These are phyloP conservation scores for Agonopterix heracliana DNA, from an alignment of 2,888 invertebrate species.

Conservation along the genomic window DNA sequence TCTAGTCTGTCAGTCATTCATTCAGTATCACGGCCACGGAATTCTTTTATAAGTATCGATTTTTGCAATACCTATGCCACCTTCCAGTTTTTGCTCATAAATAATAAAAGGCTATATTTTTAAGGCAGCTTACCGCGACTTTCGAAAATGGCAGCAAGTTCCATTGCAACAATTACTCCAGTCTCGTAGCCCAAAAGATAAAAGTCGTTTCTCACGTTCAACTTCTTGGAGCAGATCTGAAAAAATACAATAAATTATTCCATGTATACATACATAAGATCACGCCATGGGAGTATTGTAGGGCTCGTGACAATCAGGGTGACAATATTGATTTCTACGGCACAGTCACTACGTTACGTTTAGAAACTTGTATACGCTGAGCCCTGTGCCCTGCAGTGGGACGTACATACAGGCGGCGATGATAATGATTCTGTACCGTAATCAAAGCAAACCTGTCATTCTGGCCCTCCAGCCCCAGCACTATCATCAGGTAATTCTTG, in stretches of 20 bases:
- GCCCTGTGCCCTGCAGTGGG: background rate
- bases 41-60: no score
- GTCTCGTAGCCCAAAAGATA: constrained; percentile 40
- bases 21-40: no score
- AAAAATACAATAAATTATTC: background rate
- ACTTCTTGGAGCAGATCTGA: constrained; percentile 30
- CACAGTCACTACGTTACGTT: background rate
- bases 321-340: background rate
- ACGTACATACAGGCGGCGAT: background rate
- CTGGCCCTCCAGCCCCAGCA: no score
- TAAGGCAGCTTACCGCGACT: constrained; percentile 25
- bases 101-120: background rate
- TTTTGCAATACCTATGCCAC: no score
- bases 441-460: no score
- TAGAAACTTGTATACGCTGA: background rate
- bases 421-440: background rate
- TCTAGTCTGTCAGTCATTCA: no score
- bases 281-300: background rate
- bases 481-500: no score
- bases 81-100: background rate
- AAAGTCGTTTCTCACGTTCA: constrained; percentile 23
- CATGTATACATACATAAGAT: background rate
- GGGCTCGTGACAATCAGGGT: background rate
- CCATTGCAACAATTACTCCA: constrained; percentile 35
- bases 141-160: constrained; percentile 40